Percentiles rank a stretch among this genome's conserved stretches.
Conservation (phyloP, 2,888 invertebrate genomes). For the Escarpia spicata region DNA sequence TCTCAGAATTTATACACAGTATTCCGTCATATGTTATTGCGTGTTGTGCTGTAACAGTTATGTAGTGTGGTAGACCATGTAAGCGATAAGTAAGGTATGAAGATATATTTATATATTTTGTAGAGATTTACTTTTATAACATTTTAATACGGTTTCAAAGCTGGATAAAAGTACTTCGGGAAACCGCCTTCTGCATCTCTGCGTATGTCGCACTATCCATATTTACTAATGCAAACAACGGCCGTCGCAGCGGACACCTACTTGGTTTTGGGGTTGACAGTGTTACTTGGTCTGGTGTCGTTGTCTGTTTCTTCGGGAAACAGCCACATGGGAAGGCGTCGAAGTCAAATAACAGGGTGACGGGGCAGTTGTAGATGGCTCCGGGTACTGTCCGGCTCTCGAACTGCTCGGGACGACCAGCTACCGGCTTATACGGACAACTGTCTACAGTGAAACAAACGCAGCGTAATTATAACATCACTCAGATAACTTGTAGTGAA, state of each 20-base stretch:
- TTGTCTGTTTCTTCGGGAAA: background rate
- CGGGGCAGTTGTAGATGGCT: background rate
- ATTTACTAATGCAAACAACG: background rate
- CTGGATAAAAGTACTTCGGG: too few species aligned
- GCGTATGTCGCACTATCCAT: too few species aligned
- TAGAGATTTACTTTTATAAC: too few species aligned
- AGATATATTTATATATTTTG: too few species aligned
- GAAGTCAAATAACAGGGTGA: background rate
- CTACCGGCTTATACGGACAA: background rate
- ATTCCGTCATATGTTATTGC: too few species aligned
- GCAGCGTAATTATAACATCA: background rate
- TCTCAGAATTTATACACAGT: too few species aligned
- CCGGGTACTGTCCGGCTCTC: background rate
- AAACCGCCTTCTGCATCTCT: too few species aligned
- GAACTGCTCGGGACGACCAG: background rate
- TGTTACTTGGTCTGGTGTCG: background rate
- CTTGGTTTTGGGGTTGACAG: background rate
- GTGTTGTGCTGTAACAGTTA: too few species aligned
- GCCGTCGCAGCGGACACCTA: background rate
- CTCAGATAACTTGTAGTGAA: too few species aligned
- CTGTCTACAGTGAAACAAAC: background rate
- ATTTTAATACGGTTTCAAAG: too few species aligned
- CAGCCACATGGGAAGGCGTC: background rate
- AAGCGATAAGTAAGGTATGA: too few species aligned
- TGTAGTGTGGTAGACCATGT: too few species aligned